Conservation (phyloP, 2,888 invertebrate genomes). For the Spodoptera picta region DNA sequence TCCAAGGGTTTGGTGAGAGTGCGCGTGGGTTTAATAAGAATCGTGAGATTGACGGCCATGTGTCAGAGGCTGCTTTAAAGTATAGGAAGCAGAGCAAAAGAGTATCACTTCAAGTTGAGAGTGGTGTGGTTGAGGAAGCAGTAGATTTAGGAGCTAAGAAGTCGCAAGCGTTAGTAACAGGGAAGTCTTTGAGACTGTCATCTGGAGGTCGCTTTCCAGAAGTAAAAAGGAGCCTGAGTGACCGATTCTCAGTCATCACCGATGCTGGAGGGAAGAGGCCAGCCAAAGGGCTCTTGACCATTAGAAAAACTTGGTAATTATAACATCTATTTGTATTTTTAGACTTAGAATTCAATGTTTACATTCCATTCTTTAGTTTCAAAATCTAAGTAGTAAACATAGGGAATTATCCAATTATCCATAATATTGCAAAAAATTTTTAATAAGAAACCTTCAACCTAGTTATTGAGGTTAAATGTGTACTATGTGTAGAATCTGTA, state of each 20-base stretch:
- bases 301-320: constrained; percentile 86
- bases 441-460: too few species aligned
- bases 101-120: constrained; percentile 65
- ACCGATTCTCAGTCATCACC: constrained; percentile 80
- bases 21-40: constrained; percentile 74
- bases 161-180: constrained; percentile 65
- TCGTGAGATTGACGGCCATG: constrained; percentile 73
- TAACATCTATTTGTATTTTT: constrained; percentile 14
- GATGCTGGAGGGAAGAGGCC: constrained; percentile 76
- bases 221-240: constrained; percentile 85
- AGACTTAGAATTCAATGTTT: background rate
- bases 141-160: constrained; percentile 68
- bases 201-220: constrained; percentile 76
- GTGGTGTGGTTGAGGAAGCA: constrained; percentile 53
- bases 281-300: constrained; percentile 77
- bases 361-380: too few species aligned
- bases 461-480: too few species aligned
- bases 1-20: constrained; percentile 90
- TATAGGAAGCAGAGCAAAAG: constrained; percentile 68
- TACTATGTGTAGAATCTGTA: too few species aligned
- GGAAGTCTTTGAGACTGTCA: constrained; percentile 76
- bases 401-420: too few species aligned
- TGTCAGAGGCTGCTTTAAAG: constrained; percentile 70
- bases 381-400: too few species aligned
- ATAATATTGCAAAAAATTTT: too few species aligned